Base-by-base conservation (phyloP, 2,888 invertebrate genomes). In the Eupithecia subumbrata region DNA sequence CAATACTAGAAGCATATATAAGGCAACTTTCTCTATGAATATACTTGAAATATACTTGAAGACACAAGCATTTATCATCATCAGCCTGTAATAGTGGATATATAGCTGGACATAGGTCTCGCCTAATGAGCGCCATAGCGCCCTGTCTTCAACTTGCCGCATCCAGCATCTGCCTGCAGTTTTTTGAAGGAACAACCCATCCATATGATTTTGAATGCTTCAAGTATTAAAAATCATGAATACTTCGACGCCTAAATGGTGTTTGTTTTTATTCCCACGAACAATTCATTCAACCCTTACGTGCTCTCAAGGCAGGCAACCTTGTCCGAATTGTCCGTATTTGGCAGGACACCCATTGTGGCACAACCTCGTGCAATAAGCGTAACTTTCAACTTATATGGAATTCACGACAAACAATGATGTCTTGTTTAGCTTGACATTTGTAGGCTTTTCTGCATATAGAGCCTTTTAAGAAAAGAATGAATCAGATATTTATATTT, bases 381-480 rank as follows among this genome's bases (percentile, higher is more conserved):
- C 72, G 30, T 76, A 73, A 78, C 78, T 78, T 80, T 80, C 66
- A 34, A n/a, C 77, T 43, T 48, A 77, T 71, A 74, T 75, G 76
- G 79, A 69, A 72, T 69, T 63, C 71, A 69, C n/a, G 72, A 69
- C 69, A 45, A 67, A 71, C 67, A 64, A 9, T 69, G 69, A 72
- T 73, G 69, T 70, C 45, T 74, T 77, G 48, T 72, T 68, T 67
- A 37, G 60, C 63, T 68, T 14, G 43, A 60, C 69, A 75, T 75
- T 73, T 63, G 34, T 71, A 75, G 73, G 40, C 56, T 52, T 69
- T 11, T n/a, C 14, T 72, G 30, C 60, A 22, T 52, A 14, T 8
- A 7, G 2, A 18, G 30, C 64, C 11, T 64, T 64, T 25, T 14
- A 60, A 5, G 25, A 11, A 56, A 22, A n/a, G 12, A 56, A 1